Base-by-base conservation (phyloP, 2,888 invertebrate species). In the Xanthostigma xanthostigma region DNA sequence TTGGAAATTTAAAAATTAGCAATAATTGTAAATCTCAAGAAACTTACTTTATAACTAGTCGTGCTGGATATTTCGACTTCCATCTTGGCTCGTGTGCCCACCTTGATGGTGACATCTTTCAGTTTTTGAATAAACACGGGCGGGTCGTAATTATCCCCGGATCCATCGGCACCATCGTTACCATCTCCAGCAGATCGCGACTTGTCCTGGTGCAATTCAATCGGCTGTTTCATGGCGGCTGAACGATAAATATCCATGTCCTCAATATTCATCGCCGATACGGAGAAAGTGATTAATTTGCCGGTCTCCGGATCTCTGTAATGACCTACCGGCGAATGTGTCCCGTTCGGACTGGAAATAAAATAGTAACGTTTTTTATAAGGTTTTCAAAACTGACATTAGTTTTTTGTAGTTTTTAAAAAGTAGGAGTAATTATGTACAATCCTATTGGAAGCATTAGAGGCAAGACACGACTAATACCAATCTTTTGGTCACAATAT, bases 81-180 rank as follows among this genome's bases (percentile, higher is more conserved):
- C 60, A 91, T 82, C 57, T 90, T 73, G 1, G 88, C 85, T 59
- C 90, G 74, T 41, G 89, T 87, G 60, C 92, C 92, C 60, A 93
- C 90, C 71, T 92, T 90, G 51, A 89, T 90, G 11, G 86, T 81
- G 47, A 91, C 78, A 68, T 93, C 90, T 61, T 82, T 84, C 46
- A 93, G 78, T 53, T 89, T 76, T 52, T 92, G 76, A 52, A 90
- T 71, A 69, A 94, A 92, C 55, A 80, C 74, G 27, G 94, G 93
- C 9, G 84, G 84, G 65, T 82, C 80, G 52, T 83, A 83, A 45
- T 80, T 79, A 2, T 70, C 70, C 40, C 70, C 69, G n/a, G 68
- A 38, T 17, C 53, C 54, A 42, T 50, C 54, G 14, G 50, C 38
- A 14, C 58, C 54, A 17, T 50, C 54, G 12, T 52, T 46, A 38